These are phyloP conservation scores for Chanos chanos DNA, from an alignment of 2,797 vertebrate species.

Conservation along the genomic window DNA sequence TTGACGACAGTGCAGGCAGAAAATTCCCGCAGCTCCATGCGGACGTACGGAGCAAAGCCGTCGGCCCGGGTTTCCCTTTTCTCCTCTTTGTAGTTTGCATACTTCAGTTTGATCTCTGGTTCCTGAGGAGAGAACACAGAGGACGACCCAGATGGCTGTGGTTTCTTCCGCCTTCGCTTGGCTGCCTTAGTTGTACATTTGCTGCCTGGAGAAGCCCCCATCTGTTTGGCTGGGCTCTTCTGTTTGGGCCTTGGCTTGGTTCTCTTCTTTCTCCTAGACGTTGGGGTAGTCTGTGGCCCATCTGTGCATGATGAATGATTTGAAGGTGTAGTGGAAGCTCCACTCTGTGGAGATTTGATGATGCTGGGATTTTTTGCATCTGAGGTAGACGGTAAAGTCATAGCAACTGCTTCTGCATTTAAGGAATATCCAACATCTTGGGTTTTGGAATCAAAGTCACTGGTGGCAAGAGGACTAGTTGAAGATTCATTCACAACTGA, in stretches of 20 bases:
- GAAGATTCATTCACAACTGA: not conserved
- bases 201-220: not conserved
- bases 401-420: constrained; percentile 2
- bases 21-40: constrained; percentile 46
- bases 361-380: constrained; percentile 17
- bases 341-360: not conserved
- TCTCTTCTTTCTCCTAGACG: constrained; percentile 3
- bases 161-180: constrained; percentile 38
- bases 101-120: constrained; percentile 67
- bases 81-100: constrained; percentile 46
- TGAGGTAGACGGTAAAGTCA: constrained; percentile 30
- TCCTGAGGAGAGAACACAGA: constrained; percentile 55
- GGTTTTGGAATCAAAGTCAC: not conserved
- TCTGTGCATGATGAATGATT: not conserved
- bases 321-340: not conserved
- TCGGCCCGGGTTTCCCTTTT: constrained; percentile 44
- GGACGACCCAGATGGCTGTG: not conserved
- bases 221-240: not conserved
- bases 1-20: constrained; percentile 64
- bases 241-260: constrained; percentile 19
- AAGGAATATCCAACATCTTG: not conserved
- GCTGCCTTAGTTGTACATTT: not conserved
- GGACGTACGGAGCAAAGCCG: constrained; percentile 66
- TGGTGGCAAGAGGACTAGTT: no score
- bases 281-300: not conserved